Percentiles rank a stretch among this genome's conserved stretches.
phyloP scores from a whole-genome alignment of 2,888 invertebrate species.

The Autographa gamma region DNA sequence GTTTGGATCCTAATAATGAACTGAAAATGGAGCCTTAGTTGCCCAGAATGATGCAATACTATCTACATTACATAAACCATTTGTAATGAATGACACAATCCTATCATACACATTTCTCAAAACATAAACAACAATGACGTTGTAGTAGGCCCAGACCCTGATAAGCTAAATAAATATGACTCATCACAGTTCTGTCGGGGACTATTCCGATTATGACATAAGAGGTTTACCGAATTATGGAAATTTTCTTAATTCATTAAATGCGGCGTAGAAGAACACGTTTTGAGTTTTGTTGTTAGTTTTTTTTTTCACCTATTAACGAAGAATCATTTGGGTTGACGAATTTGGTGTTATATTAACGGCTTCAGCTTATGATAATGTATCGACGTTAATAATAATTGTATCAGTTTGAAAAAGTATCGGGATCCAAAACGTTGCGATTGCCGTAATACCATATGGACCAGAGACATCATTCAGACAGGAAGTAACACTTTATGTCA shows the following conservation, averaged over 20 bases:
- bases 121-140: slow-evolving; percentile 11
- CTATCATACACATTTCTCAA: slow-evolving; percentile 6
- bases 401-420: background rate
- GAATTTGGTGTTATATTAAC: background rate
- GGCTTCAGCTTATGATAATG: background rate
- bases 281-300: background rate
- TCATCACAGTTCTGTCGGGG: slow-evolving; percentile 19
- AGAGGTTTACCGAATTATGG: slow-evolving; percentile 49
- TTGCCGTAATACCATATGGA: no score
- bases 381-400: no score
- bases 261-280: slow-evolving; percentile 14
- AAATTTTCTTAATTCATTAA: slow-evolving; percentile 18
- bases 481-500: background rate
- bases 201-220: slow-evolving; percentile 20
- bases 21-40: no score
- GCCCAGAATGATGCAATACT: slow-evolving; percentile 25
- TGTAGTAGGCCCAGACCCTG: slow-evolving; percentile 20
- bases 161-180: slow-evolving; percentile 46
- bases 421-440: background rate
- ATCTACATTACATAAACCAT: slow-evolving; percentile 1
- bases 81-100: slow-evolving; percentile 18
- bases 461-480: background rate
- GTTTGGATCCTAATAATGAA: no score
- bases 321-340: background rate
- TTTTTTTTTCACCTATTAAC: background rate